phyloP scores from a whole-genome alignment of 1,140 invertebrate genomes.

The Parasteatoda tepidariorum region DNA sequence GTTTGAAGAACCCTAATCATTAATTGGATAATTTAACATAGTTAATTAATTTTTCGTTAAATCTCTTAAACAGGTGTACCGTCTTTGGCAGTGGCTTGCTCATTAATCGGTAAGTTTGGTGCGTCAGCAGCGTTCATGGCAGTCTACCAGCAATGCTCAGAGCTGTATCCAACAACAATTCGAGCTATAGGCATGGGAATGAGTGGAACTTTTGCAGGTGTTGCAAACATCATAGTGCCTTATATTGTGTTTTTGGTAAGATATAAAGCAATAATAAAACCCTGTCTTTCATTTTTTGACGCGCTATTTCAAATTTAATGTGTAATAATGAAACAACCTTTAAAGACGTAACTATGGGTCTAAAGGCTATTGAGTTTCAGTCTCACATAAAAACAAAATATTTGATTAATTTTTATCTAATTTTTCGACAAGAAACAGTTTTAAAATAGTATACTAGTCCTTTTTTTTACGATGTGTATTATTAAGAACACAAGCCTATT shows the following conservation, averaged over 20 bases:
- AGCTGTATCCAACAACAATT: slow-evolving; percentile 64
- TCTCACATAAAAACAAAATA: neutral
- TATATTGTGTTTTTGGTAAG: slow-evolving; percentile 51
- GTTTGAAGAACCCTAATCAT: neutral
- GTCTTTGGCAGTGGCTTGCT: neutral
- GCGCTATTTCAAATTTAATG: neutral
- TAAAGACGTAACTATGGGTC: too few species aligned
- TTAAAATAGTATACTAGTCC: too few species aligned
- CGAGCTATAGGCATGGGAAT: slow-evolving; percentile 64
- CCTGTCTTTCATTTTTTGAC: neutral
- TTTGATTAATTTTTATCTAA: too few species aligned
- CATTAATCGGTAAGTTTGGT: slow-evolving; percentile 59
- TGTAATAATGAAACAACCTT: neutral
- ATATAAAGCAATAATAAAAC: neutral
- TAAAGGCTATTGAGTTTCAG: too few species aligned
- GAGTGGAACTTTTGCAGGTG: slow-evolving; percentile 64
- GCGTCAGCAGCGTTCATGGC: slow-evolving; percentile 55
- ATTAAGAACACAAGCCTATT: too few species aligned
- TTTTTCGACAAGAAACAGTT: too few species aligned
- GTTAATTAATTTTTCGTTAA: neutral
- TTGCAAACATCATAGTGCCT: slow-evolving; percentile 40
- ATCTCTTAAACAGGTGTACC: slow-evolving; percentile 6
- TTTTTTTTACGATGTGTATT: too few species aligned
- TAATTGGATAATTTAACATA: neutral
- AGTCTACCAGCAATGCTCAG: slow-evolving; percentile 56